Evolutionary conservation across 2,888 invertebrate genomes (phyloP), one percentile per base, ranked within the genome.

Genomic region (Dryocosmus kuriphilus): DNA sequence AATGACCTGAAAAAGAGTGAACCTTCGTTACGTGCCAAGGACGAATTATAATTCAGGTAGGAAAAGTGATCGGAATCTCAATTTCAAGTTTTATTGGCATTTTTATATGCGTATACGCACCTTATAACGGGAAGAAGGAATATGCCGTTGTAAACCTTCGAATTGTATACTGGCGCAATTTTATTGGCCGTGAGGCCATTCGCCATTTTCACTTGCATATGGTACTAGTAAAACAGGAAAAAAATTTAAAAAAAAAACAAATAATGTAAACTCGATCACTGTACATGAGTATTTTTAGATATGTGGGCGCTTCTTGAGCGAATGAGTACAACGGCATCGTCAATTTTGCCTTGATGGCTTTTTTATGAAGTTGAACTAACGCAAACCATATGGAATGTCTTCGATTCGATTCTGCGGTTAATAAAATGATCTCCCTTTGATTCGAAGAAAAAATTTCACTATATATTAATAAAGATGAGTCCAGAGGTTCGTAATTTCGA

Each of bases 281-380:
- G 16, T 7, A 27, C 41, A 67, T 16, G 46, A 41, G 46, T 71
- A 71, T 51, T 51, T 71, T 71, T 22, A 41, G 67, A 27, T n/a
- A n/a, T 51, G 71, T 51, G 51, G 46, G n/a, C n/a, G 51, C 71
- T 71, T 27, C 30, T 51, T 46, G 51, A 32, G 27, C 11, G 30
- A 51, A 9, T 71, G 71, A 30, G 30, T 51, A n/a, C 30, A 71
- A 71, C 71, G 51, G 71, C 71, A 71, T 71, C 71, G 71, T 71
- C 71, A 51, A 71, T 51, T 71, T 71, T 30, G 27, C 30, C 71
- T 51, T 71, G 14, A 71, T 71, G 51, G 71, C 71, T 71, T 71
- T 30, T 71, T 46, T 71, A 46, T 51, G 1, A 71, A 71, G 30
- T 8, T 16, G 57, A 71, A 51, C 30, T 30, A 71, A 71, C 27